Evolutionary conservation across 2,888 invertebrate genomes (phyloP), one percentile per base, ranked within the genome.

Genomic region (Meteorus cinctellus): DNA sequence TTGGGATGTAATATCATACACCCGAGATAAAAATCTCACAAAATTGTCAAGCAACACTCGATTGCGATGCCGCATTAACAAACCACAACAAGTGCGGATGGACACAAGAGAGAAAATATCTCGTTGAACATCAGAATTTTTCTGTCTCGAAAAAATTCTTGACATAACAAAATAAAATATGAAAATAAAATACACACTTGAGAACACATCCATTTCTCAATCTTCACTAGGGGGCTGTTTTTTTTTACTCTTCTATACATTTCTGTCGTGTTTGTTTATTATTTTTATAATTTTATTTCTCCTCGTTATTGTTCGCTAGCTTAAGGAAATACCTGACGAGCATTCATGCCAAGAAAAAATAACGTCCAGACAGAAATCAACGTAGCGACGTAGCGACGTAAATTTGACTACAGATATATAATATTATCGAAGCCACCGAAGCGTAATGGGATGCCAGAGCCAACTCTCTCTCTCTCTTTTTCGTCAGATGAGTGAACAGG

Each of bases 351-450:
- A 41, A 70, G 60, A 70, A 41, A 70, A 41, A 70, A 70, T 70
- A 70, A 70, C 70, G 70, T 60, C 70, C 70, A 41, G 70, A 60
- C 60, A 59, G 70, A 55, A 48, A 65, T 29, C 62, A 60, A 55
- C 66, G 69, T 24, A 24, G 6, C 55, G 19, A 55, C 55, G 10
- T 55, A 2, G 24, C 24, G 1, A 24, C 5, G n/a, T 3, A 55
- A 5, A 8, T 6, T 1, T 41, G 2, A 41, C 41, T 55, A 19
- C n/a, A 55, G n/a, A 55, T 34, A 41, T 75, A 67, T 75, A 51
- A 60, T 71, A 78, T 80, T 80, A 78, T 78, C 77, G 80, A 80
- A 80, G 78, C 78, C 78, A 76, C 36, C 69, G 74, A 77, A 78
- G 74, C 77, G 72, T 77, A 66, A 31, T 27, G 65, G 19, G 63